Base-by-base conservation (phyloP, 2,113 vertebrate species). In the Atractosteus spatula region DNA sequence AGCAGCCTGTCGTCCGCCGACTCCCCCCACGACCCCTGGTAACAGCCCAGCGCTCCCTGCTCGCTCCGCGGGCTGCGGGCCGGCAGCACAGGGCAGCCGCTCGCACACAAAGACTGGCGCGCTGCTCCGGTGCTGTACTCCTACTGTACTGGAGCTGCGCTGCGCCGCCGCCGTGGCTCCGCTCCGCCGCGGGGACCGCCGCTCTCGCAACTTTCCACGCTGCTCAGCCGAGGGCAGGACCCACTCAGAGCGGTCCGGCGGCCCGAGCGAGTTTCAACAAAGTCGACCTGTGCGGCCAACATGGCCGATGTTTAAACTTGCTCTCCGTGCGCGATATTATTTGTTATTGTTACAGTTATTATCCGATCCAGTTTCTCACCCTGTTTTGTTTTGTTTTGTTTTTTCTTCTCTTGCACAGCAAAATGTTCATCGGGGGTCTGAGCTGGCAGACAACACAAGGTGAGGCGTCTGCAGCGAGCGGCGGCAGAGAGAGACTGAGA, bases 391-490 rank as follows among this genome's bases (percentile, higher is more conserved):
- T 29, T 29, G 29, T 1, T 1, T 81, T 68, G 41, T 81, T 82
- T 78, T 89, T 80, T 70, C 80, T 87, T 82, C 83, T 90, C 83
- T 85, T 84, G 72, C 68, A 71, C 92, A 98, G 96, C 88, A 97
- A 97, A 92, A 97, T 98, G 96, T 97, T 98, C 90, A 96, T 96
- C 88, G 96, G 95, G 82, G 96, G 96, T 89, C 91, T 96, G 79
- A 97, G 95, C 86, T 98, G 96, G 96, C 96, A 98, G 83, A 97
- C 96, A 63, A 97, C 95, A 82, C 96, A 97, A 96, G 96, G 96
- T 98, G 91, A 95, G 91, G 70, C 5, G 14, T 16, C 13, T 14
- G 5, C 17, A 29, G 29, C 29, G 29, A 29, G 29, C 29, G 29
- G 29, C 29, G 29, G 29, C 29, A 29, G 29, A 1, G 29, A 1